These are phyloP conservation scores for Parauchenoglanis punctatus DNA, from an alignment of 2,797 vertebrate species.

Conservation along the genomic window DNA sequence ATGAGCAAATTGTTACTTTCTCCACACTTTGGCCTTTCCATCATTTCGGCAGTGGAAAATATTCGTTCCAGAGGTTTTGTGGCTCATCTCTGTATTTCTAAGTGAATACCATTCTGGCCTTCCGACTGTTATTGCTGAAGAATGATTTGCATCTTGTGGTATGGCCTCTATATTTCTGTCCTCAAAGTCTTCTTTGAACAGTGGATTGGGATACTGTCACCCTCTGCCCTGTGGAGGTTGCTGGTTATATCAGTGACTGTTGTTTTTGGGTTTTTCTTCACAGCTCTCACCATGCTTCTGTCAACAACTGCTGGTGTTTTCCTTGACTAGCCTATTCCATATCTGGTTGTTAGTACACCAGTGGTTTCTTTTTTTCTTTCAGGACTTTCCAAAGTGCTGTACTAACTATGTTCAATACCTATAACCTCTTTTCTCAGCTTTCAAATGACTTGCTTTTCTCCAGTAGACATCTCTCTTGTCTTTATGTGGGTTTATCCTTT, in stretches of 20 bases:
- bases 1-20: not conserved
- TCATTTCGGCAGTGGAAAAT: not conserved
- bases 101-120: not conserved
- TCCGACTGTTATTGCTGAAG: not conserved
- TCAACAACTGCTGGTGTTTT: not conserved
- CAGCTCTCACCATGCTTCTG: not conserved
- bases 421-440: not conserved
- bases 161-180: too few relatives aligned
- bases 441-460: not conserved
- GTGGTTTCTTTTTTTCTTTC: not conserved
- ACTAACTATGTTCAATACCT: not conserved
- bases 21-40: not conserved
- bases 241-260: not conserved
- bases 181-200: not conserved
- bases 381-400: not conserved
- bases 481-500: not conserved
- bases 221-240: not conserved
- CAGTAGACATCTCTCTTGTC: not conserved
- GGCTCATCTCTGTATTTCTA: not conserved
- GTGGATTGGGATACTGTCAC: not conserved
- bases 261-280: not conserved
- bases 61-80: not conserved
- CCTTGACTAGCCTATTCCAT: not conserved
- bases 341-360: not conserved
- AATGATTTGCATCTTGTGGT: too few relatives aligned